Percentiles rank a stretch among this genome's conserved stretches.
These are phyloP conservation scores for Dendrocincla fuliginosa DNA, from an alignment of 2,797 vertebrate genomes.

Conservation along the genomic window DNA sequence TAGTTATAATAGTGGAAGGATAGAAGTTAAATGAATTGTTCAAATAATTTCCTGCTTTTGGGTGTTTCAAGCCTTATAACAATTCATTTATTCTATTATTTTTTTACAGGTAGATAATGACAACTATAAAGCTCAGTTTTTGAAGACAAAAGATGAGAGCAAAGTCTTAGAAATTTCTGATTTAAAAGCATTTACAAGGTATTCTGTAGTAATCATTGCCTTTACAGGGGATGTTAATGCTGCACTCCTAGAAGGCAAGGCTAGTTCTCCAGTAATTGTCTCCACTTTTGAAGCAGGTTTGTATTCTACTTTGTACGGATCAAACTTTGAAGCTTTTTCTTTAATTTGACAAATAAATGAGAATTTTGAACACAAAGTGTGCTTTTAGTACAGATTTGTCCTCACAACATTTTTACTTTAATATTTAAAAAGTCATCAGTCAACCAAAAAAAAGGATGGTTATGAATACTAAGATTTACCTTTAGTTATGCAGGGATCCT, in stretches of 20 bases:
- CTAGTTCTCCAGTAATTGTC: constrained; percentile 78
- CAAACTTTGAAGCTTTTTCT: not conserved
- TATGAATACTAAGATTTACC: not conserved
- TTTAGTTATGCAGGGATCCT: not conserved
- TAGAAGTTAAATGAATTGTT: not conserved
- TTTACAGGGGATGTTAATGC: constrained; percentile 85
- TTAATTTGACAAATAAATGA: not conserved
- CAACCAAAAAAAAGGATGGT: not conserved
- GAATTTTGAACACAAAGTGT: not conserved
- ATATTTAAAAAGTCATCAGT: not conserved
- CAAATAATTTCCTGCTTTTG: not conserved
- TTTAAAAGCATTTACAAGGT: constrained; percentile 89
- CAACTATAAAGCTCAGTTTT: constrained; percentile 79
- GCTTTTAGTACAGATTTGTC: not conserved
- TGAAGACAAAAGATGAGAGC: constrained; percentile 81
- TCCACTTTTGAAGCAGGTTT: constrained; percentile 91
- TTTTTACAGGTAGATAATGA: constrained; percentile 82
- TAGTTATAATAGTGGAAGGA: not conserved
- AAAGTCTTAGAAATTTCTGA: constrained; percentile 83
- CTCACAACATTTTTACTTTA: not conserved
- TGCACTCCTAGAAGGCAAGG: constrained; percentile 83
- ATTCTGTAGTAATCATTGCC: constrained; percentile 86
- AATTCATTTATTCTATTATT: not conserved
- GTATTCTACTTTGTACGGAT: not conserved
- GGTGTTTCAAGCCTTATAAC: not conserved